phyloP scores from a whole-genome alignment of 2,113 vertebrate species.

The Tychaedon coryphoeus region DNA sequence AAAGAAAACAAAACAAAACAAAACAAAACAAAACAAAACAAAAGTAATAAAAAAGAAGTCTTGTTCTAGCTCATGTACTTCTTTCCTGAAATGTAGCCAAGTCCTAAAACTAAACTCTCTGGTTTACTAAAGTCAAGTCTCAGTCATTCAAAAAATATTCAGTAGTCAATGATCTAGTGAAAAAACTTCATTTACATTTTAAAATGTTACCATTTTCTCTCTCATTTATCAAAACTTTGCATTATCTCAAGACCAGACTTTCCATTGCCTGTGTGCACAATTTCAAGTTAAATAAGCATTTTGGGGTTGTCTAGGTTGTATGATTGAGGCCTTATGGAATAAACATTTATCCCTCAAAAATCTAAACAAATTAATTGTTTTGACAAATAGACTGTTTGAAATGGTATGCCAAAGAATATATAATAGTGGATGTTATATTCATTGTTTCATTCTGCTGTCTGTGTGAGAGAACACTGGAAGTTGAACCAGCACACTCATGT shows the following conservation, averaged over 20 bases:
- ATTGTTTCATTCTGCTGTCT: not conserved
- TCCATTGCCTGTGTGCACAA: not conserved
- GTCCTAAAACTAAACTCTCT: not conserved
- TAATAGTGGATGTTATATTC: not conserved
- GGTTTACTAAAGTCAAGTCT: not conserved
- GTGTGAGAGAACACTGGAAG: not conserved
- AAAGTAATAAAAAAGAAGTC: fast-evolving
- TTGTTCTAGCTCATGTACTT: not conserved
- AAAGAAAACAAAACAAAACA: not conserved
- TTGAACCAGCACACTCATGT: not conserved
- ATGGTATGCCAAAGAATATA: not conserved
- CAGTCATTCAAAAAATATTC: not conserved
- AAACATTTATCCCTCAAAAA: not conserved
- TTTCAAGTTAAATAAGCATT: not conserved
- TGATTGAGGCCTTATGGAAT: not conserved
- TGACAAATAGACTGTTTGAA: not conserved
- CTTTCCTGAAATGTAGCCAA: not conserved
- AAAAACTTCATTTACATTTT: not conserved
- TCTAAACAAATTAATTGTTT: not conserved
- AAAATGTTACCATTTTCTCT: not conserved
- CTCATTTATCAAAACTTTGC: not conserved
- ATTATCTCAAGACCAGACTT: not conserved
- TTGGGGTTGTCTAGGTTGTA: not conserved
- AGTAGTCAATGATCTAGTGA: not conserved
- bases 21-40: not conserved